These are phyloP conservation scores for Rynchops niger DNA, from an alignment of 2,113 vertebrate genomes.

Conservation along the genomic window DNA sequence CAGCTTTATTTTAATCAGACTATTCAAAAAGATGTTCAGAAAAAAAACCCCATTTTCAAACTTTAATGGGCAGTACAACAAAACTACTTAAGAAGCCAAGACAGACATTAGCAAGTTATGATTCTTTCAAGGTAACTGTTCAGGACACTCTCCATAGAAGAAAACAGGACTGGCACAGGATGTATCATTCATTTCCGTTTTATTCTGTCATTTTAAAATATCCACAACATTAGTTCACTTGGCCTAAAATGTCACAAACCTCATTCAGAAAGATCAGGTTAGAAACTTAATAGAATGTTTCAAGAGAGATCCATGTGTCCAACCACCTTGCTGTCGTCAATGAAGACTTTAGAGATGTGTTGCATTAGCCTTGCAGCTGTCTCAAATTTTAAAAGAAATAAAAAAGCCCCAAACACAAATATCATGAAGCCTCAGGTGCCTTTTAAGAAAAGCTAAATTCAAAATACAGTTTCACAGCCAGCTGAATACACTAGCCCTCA, in stretches of 20 bases:
- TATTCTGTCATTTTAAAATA: not conserved
- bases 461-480: not conserved
- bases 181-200: fast-evolving
- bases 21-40: not conserved
- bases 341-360: not conserved
- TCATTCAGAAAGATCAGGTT: not conserved
- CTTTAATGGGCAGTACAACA: not conserved
- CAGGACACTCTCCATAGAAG: not conserved
- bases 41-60: not conserved
- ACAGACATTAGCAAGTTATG: not conserved
- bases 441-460: not conserved
- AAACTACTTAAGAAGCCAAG: not conserved
- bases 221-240: not conserved
- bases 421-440: not conserved
- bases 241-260: not conserved
- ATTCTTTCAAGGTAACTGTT: not conserved
- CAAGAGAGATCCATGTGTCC: not conserved
- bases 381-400: not conserved
- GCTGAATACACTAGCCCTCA: not conserved
- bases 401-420: not conserved
- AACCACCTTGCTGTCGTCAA: not conserved
- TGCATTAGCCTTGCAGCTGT: not conserved
- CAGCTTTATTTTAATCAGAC: not conserved
- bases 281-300: not conserved
- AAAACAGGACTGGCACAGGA: not conserved